Evolutionary conservation across 2,797 vertebrate genomes (phyloP).

Genomic region (Dryobates pubescens): DNA sequence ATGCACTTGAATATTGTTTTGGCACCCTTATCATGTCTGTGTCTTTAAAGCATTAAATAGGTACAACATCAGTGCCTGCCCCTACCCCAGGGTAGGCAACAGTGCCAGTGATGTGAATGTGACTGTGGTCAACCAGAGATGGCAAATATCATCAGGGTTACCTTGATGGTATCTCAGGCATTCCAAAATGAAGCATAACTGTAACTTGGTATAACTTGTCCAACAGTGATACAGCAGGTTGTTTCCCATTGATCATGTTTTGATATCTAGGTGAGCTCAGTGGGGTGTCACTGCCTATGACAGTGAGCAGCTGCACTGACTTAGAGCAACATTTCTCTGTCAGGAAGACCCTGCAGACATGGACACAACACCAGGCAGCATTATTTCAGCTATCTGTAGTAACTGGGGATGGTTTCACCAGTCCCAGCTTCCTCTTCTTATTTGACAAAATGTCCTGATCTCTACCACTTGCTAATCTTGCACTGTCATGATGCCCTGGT

Average conservation of each 20-base stretch:
- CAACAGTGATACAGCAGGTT: neutral
- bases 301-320: neutral
- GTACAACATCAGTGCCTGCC: neutral
- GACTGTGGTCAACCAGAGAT: neutral
- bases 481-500: neutral
- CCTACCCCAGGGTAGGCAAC: neutral
- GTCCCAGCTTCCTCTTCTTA: neutral
- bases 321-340: neutral
- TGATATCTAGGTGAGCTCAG: neutral
- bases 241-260: neutral
- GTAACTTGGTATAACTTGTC: neutral
- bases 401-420: fast-evolving
- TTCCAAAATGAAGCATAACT: neutral
- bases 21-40: neutral
- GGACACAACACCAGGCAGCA: neutral
- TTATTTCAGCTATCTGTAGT: neutral
- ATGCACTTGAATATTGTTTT: neutral
- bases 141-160: neutral
- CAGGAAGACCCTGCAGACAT: neutral
- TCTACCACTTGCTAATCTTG: neutral
- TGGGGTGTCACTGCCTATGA: neutral
- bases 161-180: fast-evolving
- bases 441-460: neutral
- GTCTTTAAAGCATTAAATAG: neutral
- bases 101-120: neutral